phyloP scores from a whole-genome alignment of 1,140 invertebrate genomes.

The Drosophila willistoni region DNA sequence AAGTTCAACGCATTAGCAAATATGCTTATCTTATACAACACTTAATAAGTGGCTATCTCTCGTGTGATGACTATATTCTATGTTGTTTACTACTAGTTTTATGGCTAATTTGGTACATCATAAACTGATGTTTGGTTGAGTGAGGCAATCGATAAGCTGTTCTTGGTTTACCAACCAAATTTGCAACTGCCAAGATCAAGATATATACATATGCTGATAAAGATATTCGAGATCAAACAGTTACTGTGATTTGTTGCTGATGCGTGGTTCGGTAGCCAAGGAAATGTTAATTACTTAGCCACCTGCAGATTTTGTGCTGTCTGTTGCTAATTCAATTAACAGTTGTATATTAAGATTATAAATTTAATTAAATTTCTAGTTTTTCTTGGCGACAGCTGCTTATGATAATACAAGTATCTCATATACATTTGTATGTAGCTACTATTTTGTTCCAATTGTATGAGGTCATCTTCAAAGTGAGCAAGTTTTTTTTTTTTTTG shows the following conservation, averaged over 20 bases:
- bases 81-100: conserved; percentile 38
- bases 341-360: conserved; percentile 27
- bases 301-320: conserved; percentile 15
- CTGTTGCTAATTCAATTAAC: conserved; percentile 68
- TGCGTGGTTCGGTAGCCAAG: conserved; percentile 65
- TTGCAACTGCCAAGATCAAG: conserved; percentile 59
- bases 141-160: conserved; percentile 26
- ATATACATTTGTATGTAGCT: not conserved
- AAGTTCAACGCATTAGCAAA: not conserved
- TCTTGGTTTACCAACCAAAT: conserved; percentile 54
- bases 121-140: conserved; percentile 46
- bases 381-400: not conserved
- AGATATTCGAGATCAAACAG: conserved; percentile 23
- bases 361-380: conserved; percentile 15
- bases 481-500: conserved; percentile 55
- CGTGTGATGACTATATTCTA: not conserved
- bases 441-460: conserved; percentile 39
- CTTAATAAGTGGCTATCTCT: conserved; percentile 4
- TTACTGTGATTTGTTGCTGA: conserved; percentile 42
- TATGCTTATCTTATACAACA: not conserved
- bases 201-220: not conserved
- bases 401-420: not conserved
- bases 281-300: conserved; percentile 65
- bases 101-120: conserved; percentile 72
- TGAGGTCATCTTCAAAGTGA: conserved; percentile 69